phyloP scores from a whole-genome alignment of 1,140 invertebrate genomes.

The Drosophila parabipectinata region DNA sequence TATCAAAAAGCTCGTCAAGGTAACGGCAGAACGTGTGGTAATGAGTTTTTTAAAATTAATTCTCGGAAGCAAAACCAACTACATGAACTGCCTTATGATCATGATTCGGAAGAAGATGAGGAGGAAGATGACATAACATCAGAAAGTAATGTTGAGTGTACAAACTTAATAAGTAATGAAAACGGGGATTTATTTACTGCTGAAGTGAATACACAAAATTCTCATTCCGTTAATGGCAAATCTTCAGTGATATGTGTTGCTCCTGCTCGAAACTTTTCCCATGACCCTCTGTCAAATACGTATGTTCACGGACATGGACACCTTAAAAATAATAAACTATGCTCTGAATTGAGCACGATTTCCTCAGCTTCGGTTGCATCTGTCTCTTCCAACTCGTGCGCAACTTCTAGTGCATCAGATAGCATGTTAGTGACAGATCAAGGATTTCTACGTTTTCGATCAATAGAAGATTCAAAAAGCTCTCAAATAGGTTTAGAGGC shows the following conservation, averaged over 20 bases:
- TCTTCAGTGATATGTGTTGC: not conserved
- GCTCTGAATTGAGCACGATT: constrained; percentile 15
- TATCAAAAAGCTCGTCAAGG: constrained; percentile 31
- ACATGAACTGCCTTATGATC: constrained; percentile 45
- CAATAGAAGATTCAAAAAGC: constrained; percentile 85
- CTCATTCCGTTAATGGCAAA: constrained; percentile 17
- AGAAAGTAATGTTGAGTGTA: constrained; percentile 68
- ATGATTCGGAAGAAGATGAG: constrained; percentile 61
- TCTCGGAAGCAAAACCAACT: constrained; percentile 41
- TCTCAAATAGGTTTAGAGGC: constrained; percentile 22
- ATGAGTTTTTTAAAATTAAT: constrained; percentile 22
- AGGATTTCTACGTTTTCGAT: constrained; percentile 92
- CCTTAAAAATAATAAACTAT: constrained; percentile 45
- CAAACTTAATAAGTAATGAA: constrained; percentile 69
- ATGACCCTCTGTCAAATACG: constrained; percentile 23
- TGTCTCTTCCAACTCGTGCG: constrained; percentile 34
- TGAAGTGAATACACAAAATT: constrained; percentile 29
- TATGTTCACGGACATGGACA: constrained; percentile 29
- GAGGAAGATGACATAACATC: constrained; percentile 73
- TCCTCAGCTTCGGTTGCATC: constrained; percentile 30
- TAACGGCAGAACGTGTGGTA: constrained; percentile 17
- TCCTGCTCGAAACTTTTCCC: constrained; percentile 16
- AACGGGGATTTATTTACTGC: constrained; percentile 12
- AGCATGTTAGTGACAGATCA: constrained; percentile 93
- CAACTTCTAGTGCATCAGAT: constrained; percentile 63